Evolutionary conservation across 2,113 vertebrate genomes (phyloP).

Genomic region (Thalassarche chlororhynchos): DNA sequence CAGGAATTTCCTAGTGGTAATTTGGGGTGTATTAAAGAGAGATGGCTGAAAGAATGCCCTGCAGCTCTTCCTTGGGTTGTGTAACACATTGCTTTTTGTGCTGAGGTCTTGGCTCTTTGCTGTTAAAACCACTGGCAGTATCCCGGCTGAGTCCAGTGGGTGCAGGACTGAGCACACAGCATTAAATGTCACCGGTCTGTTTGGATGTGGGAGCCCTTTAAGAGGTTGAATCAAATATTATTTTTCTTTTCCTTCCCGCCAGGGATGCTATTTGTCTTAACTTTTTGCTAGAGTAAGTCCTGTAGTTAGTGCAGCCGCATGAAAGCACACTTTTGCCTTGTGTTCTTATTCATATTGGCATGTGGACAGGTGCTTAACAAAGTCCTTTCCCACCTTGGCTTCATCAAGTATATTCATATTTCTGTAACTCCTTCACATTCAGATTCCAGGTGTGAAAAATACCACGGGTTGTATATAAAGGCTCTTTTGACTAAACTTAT

Average conservation of each 20-base stretch:
- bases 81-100: not conserved
- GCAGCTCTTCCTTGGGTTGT: not conserved
- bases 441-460: not conserved
- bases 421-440: not conserved
- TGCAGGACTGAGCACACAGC: not conserved
- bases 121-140: not conserved
- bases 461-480: fast-evolving
- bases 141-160: not conserved
- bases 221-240: not conserved
- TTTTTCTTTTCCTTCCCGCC: not conserved
- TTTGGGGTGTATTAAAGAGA: not conserved
- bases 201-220: not conserved
- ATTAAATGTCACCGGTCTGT: not conserved
- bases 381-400: not conserved
- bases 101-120: not conserved
- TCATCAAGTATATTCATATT: not conserved
- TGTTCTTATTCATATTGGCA: not conserved
- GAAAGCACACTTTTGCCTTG: not conserved
- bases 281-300: not conserved
- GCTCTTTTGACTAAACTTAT: not conserved
- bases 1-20: not conserved
- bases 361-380: not conserved
- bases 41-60: not conserved
- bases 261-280: not conserved
- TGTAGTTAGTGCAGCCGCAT: not conserved